Evolutionary conservation across 2,888 invertebrate genomes (phyloP).

Genomic region (Bugula neritina): DNA sequence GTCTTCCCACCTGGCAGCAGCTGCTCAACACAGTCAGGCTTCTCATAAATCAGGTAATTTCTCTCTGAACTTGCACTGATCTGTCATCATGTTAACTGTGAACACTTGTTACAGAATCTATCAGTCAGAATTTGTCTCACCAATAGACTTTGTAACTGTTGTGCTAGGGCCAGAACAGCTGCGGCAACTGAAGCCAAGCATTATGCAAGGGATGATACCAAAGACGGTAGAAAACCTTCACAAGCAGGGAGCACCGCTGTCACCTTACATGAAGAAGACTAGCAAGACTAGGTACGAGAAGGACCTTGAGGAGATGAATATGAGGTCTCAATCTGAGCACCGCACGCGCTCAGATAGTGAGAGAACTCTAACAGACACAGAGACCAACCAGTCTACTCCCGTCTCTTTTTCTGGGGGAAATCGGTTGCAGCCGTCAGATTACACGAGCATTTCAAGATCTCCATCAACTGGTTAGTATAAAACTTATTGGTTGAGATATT

Average conservation of each 20-base stretch:
- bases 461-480: neutral
- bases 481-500: too few species aligned
- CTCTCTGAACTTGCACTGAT: too few species aligned
- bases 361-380: neutral
- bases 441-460: neutral
- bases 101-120: too few species aligned
- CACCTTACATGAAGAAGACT: neutral
- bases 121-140: too few species aligned
- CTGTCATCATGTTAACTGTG: too few species aligned
- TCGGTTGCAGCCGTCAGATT: neutral
- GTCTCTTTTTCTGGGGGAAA: neutral
- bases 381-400: neutral
- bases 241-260: neutral
- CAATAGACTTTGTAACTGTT: too few species aligned
- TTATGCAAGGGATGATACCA: conserved; percentile 9
- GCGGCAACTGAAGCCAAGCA: neutral
- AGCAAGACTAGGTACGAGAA: conserved; percentile 19
- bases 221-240: conserved; percentile 12
- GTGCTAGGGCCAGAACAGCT: too few species aligned
- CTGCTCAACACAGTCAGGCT: neutral
- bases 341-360: neutral
- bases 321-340: neutral
- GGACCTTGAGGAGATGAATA: conserved; percentile 9
- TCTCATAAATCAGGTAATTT: neutral
- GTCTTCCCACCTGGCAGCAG: neutral